Percentiles rank a stretch among this genome's conserved stretches.
Evolutionary conservation across 2,797 vertebrate species (phyloP).

Genomic region (Paratrypauchen microcephalus): DNA sequence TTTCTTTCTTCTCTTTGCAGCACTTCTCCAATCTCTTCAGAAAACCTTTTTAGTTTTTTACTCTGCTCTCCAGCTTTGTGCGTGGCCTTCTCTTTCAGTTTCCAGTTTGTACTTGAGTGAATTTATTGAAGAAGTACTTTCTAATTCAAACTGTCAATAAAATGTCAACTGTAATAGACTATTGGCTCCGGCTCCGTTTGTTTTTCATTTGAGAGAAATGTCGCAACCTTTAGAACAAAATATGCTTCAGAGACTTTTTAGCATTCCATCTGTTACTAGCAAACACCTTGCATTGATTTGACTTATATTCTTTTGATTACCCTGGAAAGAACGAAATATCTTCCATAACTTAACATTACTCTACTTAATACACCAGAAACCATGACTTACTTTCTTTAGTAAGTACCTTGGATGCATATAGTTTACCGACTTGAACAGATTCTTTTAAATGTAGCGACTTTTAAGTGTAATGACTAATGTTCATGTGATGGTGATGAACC

Average conservation of each 20-base stretch:
- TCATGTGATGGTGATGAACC: no score
- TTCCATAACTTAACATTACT: neutral
- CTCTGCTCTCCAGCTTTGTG: slow-evolving; percentile 45
- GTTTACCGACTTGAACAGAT: no score
- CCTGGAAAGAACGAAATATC: neutral
- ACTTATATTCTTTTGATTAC: neutral
- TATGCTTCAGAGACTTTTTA: slow-evolving; percentile 1
- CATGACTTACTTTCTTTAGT: no score
- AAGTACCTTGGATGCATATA: no score
- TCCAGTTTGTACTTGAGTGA: slow-evolving; percentile 61
- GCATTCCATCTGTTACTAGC: neutral
- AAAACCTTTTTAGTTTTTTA: slow-evolving; percentile 42
- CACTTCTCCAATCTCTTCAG: slow-evolving; percentile 22
- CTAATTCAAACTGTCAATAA: slow-evolving; percentile 75
- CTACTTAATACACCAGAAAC: neutral
- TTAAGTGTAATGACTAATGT: no score
- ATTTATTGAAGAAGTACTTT: slow-evolving; percentile 67
- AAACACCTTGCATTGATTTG: neutral
- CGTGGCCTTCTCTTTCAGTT: slow-evolving; percentile 70
- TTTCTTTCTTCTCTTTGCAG: slow-evolving; percentile 28
- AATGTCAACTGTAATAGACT: slow-evolving; percentile 57
- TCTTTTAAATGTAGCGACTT: no score
- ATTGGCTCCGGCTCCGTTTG: neutral
- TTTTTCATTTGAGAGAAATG: slow-evolving; percentile 4
- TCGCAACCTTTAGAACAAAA: neutral